phyloP scores from a whole-genome alignment of 2,797 vertebrate genomes.

The Kryptopterus vitreolus region DNA sequence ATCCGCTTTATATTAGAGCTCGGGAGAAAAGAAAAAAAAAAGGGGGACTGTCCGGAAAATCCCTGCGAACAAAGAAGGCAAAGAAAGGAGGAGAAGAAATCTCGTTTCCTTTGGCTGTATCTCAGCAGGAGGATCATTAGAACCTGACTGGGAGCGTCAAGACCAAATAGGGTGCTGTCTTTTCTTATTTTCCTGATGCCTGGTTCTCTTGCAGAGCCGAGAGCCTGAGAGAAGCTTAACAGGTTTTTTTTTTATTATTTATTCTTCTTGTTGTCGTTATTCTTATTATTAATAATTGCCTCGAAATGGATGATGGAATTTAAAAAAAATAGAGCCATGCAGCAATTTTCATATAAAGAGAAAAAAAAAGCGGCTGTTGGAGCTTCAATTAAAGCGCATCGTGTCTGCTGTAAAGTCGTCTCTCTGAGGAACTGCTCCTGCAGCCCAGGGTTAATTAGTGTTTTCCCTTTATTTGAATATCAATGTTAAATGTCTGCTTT shows the following conservation, averaged over 20 bases:
- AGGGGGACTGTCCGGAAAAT: slow-evolving; percentile 70
- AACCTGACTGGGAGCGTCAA: slow-evolving; percentile 34
- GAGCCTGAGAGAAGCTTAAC: not conserved
- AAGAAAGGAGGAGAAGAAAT: slow-evolving; percentile 16
- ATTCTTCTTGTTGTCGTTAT: not conserved
- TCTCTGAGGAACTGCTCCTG: slow-evolving; percentile 62
- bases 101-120: slow-evolving; percentile 19
- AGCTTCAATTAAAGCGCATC: slow-evolving; percentile 68
- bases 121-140: slow-evolving; percentile 23
- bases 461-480: slow-evolving; percentile 73
- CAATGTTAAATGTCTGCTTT: slow-evolving; percentile 71
- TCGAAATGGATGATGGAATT: not conserved
- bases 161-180: slow-evolving; percentile 11
- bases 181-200: slow-evolving; percentile 24
- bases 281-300: no score
- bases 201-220: not conserved
- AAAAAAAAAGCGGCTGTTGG: slow-evolving; percentile 50
- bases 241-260: not conserved
- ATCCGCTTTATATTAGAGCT: slow-evolving; percentile 70
- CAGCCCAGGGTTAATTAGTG: slow-evolving; percentile 73
- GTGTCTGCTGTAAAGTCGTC: slow-evolving; percentile 59
- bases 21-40: no score
- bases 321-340: slow-evolving; percentile 52
- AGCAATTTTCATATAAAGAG: slow-evolving; percentile 62
- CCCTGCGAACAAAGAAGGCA: slow-evolving; percentile 66